Base-by-base conservation (phyloP, 2,888 invertebrate genomes). In the Caenorhabditis virilis region DNA sequence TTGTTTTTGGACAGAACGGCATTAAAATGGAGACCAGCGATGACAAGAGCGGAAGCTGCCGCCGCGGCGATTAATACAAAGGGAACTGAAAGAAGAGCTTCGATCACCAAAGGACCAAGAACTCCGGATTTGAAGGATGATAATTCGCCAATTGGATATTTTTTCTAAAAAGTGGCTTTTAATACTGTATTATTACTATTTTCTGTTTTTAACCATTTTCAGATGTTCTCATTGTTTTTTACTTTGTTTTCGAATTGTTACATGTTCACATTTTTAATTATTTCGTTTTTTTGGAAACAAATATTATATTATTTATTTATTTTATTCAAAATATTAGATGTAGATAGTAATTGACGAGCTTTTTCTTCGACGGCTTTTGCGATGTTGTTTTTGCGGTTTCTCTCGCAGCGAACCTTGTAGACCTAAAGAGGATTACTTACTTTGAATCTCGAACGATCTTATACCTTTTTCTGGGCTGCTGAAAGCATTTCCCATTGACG, bases 381-480 rank as follows among this genome's bases (percentile, higher is more conserved):
- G 22, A 64, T 64, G 43, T 48, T 59, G 2, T 7, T 51, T 20
- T 48, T 59, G 1, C 59, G 49, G 4, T 48, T 64, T 15, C 41
- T 47, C 16, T 64, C 64, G 26, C 64, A 64, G 13, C 53, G 39
- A 2, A 27, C 30, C 39, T 59, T 58, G 48, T 57, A 63, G 22
- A 15, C 26, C 63, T 63, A 53, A 5, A 46, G 5, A 25, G 15
- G 7, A 30, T 26, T 7, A 16, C 23, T 16, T 30, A 26, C n/a
- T 9, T 6, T 2, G n/a, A 7, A 46, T 15, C 13, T 26, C 6
- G 16, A 30, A 46, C 4, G 22, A 22, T 38, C 33, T 45, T 26
- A 11, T 3, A 50, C 59, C 27, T 51, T 55, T 18, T 64, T 64
- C 45, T 64, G 43, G 2, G 22, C 13, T 1, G 51, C 42, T 23